Base-by-base conservation (phyloP, 1,140 invertebrate genomes). In the Campoletis sonorensis region DNA sequence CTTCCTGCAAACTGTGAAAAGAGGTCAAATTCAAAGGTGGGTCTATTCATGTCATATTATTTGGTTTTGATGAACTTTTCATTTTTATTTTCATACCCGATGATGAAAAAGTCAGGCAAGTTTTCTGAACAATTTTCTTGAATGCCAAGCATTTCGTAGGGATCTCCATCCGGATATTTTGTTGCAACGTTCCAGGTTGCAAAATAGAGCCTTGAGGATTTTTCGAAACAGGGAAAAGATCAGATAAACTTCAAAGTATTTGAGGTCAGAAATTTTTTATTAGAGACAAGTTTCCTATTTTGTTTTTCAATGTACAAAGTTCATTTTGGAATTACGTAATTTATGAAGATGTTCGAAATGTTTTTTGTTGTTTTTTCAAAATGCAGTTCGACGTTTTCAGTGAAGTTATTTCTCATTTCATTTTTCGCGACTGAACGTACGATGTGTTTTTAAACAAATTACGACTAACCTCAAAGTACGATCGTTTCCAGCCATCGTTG, bases 121-220 rank as follows among this genome's bases (percentile, higher is more conserved):
- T 91, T 85, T 88, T 94, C 93, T 61, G 93, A 90, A 70, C 92
- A 91, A 84, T 93, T 93, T 79, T 93, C 90, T 82, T 93, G 90
- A 72, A 97, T 91, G 70, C 95, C 95, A 58, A 98, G 89, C 33
- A 97, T 90, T 67, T 94, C 92, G 80, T 94, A 93, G 1, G 97
- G 90, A 89, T 94, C 94, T 89, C 95, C 94, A 83, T 94, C 94
- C 5, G 96, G 96, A 85, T 93, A 93, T 84, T 94, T 95, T 23
- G 95, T 96, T 27, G 96, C 96, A 67, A 97, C 96, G 93, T 97
- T 98, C 94, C 96, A 98, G 30, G 97, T 97, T 30, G 95, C 94
- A 83, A 96, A 94, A 88, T 96, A 96, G 79, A 96, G 92, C 86
- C 95, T 96, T 77, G 23, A 26, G 3, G 61, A 67, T 26, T 23